Evolutionary conservation across 2,888 invertebrate genomes (phyloP), one percentile per base, ranked within the genome.

Genomic region (Euspilapteryx auroguttella): DNA sequence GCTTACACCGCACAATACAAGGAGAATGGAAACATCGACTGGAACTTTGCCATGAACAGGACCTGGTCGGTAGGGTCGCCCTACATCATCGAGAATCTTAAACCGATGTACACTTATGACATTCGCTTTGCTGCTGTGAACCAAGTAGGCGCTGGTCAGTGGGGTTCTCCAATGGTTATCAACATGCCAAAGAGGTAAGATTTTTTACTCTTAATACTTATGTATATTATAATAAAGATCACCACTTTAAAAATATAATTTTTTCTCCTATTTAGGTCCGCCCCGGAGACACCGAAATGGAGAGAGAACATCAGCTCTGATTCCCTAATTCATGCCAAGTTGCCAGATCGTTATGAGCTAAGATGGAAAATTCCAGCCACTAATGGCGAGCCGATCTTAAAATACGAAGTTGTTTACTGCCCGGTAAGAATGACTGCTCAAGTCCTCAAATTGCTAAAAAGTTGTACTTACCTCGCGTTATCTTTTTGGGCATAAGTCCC

Each of bases 331-430:
- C 66, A 71, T 39, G 69, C 69, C 30, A 71, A 61, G 23, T 91
- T 83, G 55, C 85, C 85, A 14, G 86, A 89, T 62, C 85, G 85
- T 50, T 92, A 84, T 51, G 89, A 91, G 48, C 58, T 94, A 12
- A 79, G 85, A 48, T 94, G 94, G 94, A 83, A 82, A 44, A 83
- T 87, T 28, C 93, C 94, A 0, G 84, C 86, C 28, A 89, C 94
- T 51, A 94, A 94, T 61, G 94, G 94, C 6, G 91, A 91, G 62
- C 87, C 86, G 14, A 93, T 94, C 47, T 87, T 89, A 50, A 78
- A 78, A 56, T 94, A 93, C 61, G 80, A 85, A 55, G 80, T 94
- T 37, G 83, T 79, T 53, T 89, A 85, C 59, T 92, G 91, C 56
- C 83, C 85, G 51, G 89, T 91, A 77, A 83, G 63, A 61, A 31